These are phyloP conservation scores for Lerista edwardsae DNA, from an alignment of 2,797 vertebrate species.

Conservation along the genomic window DNA sequence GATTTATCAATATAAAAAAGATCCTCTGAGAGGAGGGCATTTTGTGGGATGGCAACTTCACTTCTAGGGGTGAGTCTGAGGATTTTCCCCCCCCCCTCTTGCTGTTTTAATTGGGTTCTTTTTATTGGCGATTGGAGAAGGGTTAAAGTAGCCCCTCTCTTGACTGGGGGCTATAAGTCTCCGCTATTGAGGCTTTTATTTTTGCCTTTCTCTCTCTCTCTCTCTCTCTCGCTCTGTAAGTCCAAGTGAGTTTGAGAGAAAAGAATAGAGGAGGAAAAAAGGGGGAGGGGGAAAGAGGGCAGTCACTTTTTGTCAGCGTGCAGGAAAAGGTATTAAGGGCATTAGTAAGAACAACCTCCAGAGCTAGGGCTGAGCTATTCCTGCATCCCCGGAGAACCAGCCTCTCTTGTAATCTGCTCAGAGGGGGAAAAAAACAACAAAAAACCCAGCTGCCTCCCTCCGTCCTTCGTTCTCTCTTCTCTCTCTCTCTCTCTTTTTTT, in stretches of 20 bases:
- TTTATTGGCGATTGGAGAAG: conserved; percentile 90
- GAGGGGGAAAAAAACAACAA: conserved; percentile 45
- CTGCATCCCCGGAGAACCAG: conserved; percentile 70
- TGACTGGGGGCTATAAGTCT: conserved; percentile 87
- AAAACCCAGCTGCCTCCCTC: conserved; percentile 26
- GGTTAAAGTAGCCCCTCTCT: conserved; percentile 90
- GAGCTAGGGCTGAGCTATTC: conserved; percentile 70
- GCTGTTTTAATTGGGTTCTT: conserved; percentile 94
- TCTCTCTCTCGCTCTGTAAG: conserved; percentile 55
- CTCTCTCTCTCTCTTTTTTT: conserved; percentile 59
- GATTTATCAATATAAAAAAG: conserved; percentile 99
- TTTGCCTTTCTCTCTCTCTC: conserved; percentile 21
- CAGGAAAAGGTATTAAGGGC: conserved; percentile 80
- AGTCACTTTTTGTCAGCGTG: conserved; percentile 72
- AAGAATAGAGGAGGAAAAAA: conserved; percentile 71
- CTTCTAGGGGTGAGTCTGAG: conserved; percentile 99
- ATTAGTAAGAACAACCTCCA: conserved; percentile 78
- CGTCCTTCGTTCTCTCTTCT: conserved; percentile 43
- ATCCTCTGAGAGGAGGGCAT: conserved; percentile 98
- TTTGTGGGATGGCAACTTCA: conserved; percentile 99
- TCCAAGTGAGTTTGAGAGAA: conserved; percentile 80
- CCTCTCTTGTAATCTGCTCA: conserved; percentile 66
- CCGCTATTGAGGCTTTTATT: conserved; percentile 75
- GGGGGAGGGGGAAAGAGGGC: conserved; percentile 71
- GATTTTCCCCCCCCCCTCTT: conserved; percentile 84